phyloP scores from a whole-genome alignment of 2,888 invertebrate genomes.

The Miltochrista miniata region DNA sequence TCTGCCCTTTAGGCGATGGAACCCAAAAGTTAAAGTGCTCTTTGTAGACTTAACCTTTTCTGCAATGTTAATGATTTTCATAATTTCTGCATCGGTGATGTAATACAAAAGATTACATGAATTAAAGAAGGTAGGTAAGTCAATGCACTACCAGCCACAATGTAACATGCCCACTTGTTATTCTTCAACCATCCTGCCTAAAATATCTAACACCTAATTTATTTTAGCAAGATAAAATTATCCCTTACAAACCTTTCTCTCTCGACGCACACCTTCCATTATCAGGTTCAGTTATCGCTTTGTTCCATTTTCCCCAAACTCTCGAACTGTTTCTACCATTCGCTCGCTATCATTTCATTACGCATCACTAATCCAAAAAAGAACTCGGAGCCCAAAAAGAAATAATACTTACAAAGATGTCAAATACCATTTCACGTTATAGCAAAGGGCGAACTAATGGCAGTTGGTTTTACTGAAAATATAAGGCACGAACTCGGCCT shows the following conservation, averaged over 20 bases:
- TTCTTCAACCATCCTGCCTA: neutral
- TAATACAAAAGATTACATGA: too few species aligned
- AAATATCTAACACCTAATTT: neutral
- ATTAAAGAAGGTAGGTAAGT: too few species aligned
- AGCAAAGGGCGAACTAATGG: slow-evolving; percentile 30
- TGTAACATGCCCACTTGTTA: neutral
- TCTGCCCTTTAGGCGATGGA: too few species aligned
- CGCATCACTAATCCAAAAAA: slow-evolving; percentile 21
- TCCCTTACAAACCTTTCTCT: slow-evolving; percentile 1
- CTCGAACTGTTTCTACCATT: slow-evolving; percentile 11
- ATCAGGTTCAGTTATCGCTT: slow-evolving; percentile 1
- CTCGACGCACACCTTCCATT: neutral
- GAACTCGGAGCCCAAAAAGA: slow-evolving; percentile 23
- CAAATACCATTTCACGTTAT: slow-evolving; percentile 30
- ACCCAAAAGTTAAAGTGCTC: too few species aligned
- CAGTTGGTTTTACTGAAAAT: slow-evolving; percentile 38
- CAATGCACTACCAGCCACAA: too few species aligned
- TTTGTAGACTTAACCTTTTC: too few species aligned
- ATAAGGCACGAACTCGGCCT: slow-evolving; percentile 20
- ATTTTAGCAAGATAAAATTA: neutral
- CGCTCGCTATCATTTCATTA: slow-evolving; percentile 15
- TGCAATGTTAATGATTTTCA: too few species aligned
- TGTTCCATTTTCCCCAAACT: slow-evolving; percentile 7
- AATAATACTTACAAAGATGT: slow-evolving; percentile 40
- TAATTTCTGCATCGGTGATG: too few species aligned